Percentiles rank a stretch among this genome's conserved stretches.
These are phyloP conservation scores for Amphiprion ocellaris DNA, from an alignment of 2,113 vertebrate genomes.

Conservation along the genomic window DNA sequence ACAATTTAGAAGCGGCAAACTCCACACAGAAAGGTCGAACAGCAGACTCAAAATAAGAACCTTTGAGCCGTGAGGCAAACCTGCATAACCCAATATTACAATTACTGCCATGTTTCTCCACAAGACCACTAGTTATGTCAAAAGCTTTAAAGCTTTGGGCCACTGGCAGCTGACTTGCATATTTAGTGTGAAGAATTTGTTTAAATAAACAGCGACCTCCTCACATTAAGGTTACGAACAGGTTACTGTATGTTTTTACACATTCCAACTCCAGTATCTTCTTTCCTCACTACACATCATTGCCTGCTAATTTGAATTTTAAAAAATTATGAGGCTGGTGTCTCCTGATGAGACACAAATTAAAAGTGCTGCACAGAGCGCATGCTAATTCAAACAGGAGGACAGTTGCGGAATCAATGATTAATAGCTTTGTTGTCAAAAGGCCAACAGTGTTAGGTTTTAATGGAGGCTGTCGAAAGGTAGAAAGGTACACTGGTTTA, in stretches of 20 bases:
- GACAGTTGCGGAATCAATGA: slow-evolving; percentile 43
- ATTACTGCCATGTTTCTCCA: not conserved
- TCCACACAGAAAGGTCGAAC: no score
- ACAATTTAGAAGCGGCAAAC: no score
- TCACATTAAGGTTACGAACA: not conserved
- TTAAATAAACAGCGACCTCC: not conserved
- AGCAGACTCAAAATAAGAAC: no score
- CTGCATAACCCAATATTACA: no score
- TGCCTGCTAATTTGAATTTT: slow-evolving; percentile 10
- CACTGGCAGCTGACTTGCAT: not conserved
- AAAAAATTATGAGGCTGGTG: slow-evolving; percentile 8
- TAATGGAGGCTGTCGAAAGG: slow-evolving; percentile 4
- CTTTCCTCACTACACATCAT: not conserved
- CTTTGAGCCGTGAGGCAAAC: no score
- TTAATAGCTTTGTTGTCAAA: slow-evolving; percentile 18
- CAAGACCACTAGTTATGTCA: not conserved
- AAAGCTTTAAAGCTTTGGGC: slow-evolving; percentile 19
- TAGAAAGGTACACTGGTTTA: not conserved
- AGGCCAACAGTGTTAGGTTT: slow-evolving; percentile 20
- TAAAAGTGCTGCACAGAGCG: slow-evolving; percentile 33
- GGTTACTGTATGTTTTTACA: no score
- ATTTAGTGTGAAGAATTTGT: not conserved
- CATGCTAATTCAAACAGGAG: slow-evolving; percentile 25
- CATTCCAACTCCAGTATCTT: not conserved
- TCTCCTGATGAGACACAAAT: slow-evolving; percentile 39